phyloP scores from a whole-genome alignment of 2,113 vertebrate species.

The Galeopterus variegatus region DNA sequence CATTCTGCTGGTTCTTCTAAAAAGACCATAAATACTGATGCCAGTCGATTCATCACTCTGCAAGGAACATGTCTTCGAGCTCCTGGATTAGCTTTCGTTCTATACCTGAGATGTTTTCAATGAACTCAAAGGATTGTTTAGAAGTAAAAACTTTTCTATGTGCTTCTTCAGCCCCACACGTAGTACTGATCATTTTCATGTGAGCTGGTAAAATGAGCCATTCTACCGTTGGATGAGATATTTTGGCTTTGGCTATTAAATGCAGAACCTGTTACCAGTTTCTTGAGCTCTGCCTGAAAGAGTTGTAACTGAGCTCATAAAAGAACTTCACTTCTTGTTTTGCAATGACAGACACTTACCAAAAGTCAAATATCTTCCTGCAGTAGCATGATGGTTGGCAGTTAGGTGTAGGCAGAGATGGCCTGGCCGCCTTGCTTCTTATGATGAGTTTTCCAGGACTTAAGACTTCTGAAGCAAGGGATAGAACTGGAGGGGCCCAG shows the following conservation, averaged over 20 bases:
- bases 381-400: background rate
- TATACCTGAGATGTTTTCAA: background rate
- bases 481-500: background rate
- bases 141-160: background rate
- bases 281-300: background rate
- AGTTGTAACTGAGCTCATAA: background rate
- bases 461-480: background rate
- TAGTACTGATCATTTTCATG: background rate
- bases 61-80: background rate
- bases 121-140: background rate
- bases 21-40: background rate
- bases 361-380: background rate
- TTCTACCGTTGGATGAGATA: background rate
- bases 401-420: background rate
- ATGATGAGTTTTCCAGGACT: background rate
- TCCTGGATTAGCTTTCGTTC: background rate
- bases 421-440: background rate
- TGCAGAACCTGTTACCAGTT: background rate
- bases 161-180: background rate
- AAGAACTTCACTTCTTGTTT: conserved; percentile 20
- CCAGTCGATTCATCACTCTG: background rate
- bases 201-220: background rate
- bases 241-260: background rate
- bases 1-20: background rate
- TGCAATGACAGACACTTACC: background rate